Conservation (phyloP, 2,113 vertebrate genomes). For the Lepus americanus region DNA sequence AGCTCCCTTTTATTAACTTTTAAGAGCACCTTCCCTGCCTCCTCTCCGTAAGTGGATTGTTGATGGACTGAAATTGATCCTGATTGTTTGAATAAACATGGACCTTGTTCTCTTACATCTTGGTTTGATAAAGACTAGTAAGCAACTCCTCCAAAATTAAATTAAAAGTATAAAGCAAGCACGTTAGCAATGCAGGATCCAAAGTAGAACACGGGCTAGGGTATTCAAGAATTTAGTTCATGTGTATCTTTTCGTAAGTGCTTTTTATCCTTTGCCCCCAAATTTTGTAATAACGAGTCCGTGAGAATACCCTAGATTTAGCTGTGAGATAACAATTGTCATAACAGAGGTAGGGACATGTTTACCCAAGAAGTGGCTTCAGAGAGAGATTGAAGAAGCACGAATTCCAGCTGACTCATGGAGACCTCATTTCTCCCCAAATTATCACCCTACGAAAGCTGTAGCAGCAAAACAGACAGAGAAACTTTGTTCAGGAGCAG, state of each 20-base stretch:
- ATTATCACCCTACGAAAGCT: neutral
- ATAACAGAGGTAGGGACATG: neutral
- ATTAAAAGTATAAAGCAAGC: neutral
- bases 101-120: conserved; percentile 61
- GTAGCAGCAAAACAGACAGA: neutral
- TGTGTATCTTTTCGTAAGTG: neutral
- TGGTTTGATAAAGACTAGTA: conserved; percentile 23
- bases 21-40: neutral
- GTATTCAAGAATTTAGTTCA: neutral
- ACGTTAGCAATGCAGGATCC: neutral
- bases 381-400: neutral
- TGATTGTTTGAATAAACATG: conserved; percentile 29
- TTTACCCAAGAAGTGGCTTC: neutral
- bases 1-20: neutral
- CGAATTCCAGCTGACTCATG: neutral
- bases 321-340: neutral
- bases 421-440: neutral
- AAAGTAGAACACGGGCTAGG: neutral
- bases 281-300: neutral
- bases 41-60: conserved; percentile 1
- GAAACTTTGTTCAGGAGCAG: neutral
- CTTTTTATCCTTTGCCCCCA: neutral
- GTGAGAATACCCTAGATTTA: neutral
- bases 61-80: conserved; percentile 52
- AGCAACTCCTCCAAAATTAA: conserved; percentile 27